Evolutionary conservation across 1,140 invertebrate species (phyloP).

Genomic region (Subanguina moxae): DNA sequence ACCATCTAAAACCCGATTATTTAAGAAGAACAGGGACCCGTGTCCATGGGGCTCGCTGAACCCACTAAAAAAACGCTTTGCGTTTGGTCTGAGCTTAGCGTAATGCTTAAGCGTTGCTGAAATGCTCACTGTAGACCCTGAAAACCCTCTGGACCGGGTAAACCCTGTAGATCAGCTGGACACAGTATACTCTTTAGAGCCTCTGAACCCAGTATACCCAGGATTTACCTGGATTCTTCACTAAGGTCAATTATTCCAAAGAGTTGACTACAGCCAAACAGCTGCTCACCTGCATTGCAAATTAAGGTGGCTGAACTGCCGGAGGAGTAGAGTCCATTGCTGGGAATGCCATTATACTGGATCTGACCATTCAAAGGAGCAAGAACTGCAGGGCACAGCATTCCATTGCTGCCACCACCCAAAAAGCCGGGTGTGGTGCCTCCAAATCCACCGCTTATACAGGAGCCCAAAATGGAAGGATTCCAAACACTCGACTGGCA

Average conservation of each 20-base stretch:
- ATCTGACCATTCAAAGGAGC: slow-evolving; percentile 21
- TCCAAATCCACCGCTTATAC: not conserved
- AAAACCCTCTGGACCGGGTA: too few species aligned
- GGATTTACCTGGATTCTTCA: too few species aligned
- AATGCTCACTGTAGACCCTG: too few species aligned
- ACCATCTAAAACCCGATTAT: too few species aligned
- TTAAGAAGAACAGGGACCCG: too few species aligned
- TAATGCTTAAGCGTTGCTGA: too few species aligned
- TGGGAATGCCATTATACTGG: slow-evolving; percentile 11
- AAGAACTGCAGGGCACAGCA: slow-evolving; percentile 6
- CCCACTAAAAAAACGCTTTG: too few species aligned
- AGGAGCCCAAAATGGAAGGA: slow-evolving; percentile 15
- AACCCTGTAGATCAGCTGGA: too few species aligned
- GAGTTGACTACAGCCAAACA: not conserved
- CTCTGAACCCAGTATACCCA: too few species aligned
- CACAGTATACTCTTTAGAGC: too few species aligned
- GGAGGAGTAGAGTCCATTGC: slow-evolving; percentile 7
- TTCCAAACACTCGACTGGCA: slow-evolving; percentile 21
- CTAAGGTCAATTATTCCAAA: not conserved
- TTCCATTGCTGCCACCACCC: not conserved
- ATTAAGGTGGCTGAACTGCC: slow-evolving; percentile 5
- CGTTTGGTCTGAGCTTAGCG: too few species aligned
- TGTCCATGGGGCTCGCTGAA: too few species aligned
- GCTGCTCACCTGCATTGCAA: slow-evolving; percentile 1
- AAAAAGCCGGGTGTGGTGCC: slow-evolving; percentile 20